Evolutionary conservation across 2,113 vertebrate species (phyloP).

Genomic region (Neodon shergylaensis): DNA sequence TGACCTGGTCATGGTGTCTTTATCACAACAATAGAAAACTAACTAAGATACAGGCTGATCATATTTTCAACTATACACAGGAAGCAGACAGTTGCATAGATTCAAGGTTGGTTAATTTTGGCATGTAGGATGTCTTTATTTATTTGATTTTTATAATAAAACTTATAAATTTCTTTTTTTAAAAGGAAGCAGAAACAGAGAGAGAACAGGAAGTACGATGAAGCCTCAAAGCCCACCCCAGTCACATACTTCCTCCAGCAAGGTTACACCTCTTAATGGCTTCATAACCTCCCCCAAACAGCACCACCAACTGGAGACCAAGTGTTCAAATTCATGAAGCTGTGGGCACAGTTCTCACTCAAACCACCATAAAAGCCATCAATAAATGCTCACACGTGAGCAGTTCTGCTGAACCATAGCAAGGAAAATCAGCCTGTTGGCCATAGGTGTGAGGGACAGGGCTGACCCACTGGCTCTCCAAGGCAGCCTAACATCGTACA

Average conservation of each 20-base stretch:
- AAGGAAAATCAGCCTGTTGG: conserved; percentile 1
- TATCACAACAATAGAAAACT: not conserved
- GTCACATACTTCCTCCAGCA: not conserved
- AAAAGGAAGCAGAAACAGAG: not conserved
- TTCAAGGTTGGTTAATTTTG: not conserved
- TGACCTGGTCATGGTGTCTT: not conserved
- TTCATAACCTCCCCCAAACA: not conserved
- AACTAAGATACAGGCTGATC: not conserved
- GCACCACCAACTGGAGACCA: not conserved
- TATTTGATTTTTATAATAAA: not conserved
- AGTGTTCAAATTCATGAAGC: not conserved
- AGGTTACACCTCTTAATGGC: not conserved
- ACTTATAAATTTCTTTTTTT: not conserved
- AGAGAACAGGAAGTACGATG: not conserved
- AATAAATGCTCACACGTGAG: not conserved
- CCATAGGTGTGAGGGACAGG: not conserved
- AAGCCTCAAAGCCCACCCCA: not conserved
- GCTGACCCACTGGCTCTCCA: not conserved
- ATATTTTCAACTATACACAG: not conserved
- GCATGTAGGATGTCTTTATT: not conserved
- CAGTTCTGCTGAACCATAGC: not conserved
- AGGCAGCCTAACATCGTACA: not conserved
- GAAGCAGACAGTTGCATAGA: not conserved
- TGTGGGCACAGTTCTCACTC: not conserved
- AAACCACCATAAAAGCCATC: not conserved